Evolutionary conservation across 1,140 invertebrate species (phyloP).

Genomic region (Yoshiicerus persimilis): DNA sequence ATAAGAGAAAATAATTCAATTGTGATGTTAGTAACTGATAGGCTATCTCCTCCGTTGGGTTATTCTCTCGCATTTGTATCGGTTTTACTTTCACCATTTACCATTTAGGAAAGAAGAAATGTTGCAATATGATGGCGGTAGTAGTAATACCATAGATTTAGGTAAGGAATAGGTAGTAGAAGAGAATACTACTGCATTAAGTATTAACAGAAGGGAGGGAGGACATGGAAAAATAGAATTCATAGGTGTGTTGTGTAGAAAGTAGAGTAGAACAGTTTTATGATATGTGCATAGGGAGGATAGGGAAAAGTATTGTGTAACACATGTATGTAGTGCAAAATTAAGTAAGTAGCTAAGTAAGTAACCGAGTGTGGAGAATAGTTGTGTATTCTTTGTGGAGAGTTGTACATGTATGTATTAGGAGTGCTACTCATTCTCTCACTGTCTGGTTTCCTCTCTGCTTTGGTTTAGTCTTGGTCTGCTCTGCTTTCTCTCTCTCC

Average conservation of each 20-base stretch:
- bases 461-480: background rate
- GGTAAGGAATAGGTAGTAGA: background rate
- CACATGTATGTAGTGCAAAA: background rate
- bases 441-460: background rate
- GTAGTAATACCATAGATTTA: no score
- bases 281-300: background rate
- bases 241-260: background rate
- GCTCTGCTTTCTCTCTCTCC: background rate
- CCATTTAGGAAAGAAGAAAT: no score
- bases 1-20: background rate
- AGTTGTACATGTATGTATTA: background rate
- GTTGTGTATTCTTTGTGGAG: background rate
- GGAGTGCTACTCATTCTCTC: background rate
- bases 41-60: no score
- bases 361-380: background rate
- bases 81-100: background rate
- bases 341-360: background rate
- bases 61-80: no score
- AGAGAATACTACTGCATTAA: background rate
- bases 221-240: no score
- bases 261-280: background rate
- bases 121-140: no score
- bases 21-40: background rate
- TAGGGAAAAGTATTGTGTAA: background rate
- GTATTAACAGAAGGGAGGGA: background rate